Conservation (phyloP, 2,797 vertebrate species). For the Manis crassicaudata region DNA sequence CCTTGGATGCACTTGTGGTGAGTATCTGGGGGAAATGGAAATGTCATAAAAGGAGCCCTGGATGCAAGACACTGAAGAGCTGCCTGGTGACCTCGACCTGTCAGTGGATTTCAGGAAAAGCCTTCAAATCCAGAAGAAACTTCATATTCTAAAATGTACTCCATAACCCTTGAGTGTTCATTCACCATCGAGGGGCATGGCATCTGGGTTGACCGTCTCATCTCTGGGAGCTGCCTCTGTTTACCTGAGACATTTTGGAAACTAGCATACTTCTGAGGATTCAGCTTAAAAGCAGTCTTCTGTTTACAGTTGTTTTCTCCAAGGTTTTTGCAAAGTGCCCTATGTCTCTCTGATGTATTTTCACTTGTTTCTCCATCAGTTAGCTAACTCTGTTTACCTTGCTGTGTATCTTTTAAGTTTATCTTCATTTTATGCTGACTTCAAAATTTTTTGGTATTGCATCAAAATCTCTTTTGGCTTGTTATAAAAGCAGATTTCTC, state of each 20-base stretch:
- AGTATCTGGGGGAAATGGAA: conserved; percentile 52
- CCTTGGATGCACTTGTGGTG: background rate
- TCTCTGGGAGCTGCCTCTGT: background rate
- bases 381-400: background rate
- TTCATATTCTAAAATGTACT: conserved; percentile 42
- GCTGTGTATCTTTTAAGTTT: background rate
- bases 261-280: background rate
- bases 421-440: background rate
- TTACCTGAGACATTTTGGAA: background rate
- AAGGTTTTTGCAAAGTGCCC: background rate
- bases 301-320: background rate
- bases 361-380: background rate
- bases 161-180: background rate
- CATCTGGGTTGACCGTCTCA: background rate
- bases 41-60: conserved; percentile 11
- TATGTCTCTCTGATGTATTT: background rate
- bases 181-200: background rate
- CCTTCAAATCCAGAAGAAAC: conserved; percentile 4
- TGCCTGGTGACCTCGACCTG: conserved; percentile 54
- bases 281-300: background rate
- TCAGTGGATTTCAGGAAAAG: conserved; percentile 55
- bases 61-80: conserved; percentile 1
- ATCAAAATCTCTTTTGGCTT: background rate
- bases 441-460: background rate
- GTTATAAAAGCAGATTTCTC: background rate